Conservation (phyloP, 2,888 invertebrate species). For the Epirrhoe alternata region DNA sequence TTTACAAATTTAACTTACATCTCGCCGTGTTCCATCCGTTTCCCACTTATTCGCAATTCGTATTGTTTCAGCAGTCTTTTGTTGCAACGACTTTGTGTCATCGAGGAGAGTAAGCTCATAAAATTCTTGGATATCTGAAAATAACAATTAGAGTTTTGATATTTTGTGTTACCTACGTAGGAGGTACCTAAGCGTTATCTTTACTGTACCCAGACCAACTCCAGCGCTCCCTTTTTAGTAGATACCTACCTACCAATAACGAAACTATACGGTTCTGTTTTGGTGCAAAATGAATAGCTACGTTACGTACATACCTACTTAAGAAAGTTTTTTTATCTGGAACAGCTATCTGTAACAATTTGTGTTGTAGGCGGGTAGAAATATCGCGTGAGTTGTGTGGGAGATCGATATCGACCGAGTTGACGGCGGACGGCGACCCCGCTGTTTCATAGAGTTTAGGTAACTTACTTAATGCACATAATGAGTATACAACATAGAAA, state of each 20-base stretch:
- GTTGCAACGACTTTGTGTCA: conserved; percentile 97
- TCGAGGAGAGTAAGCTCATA: conserved; percentile 98
- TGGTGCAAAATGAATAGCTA: conserved; percentile 18
- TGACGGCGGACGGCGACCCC: conserved; percentile 61
- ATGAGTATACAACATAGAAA: conserved; percentile 1
- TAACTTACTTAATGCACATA: conserved; percentile 15
- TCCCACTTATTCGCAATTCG: conserved; percentile 98
- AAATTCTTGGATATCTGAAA: conserved; percentile 98
- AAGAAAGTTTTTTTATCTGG: conserved; percentile 43
- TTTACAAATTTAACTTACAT: conserved; percentile 59
- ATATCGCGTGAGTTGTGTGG: conserved; percentile 63
- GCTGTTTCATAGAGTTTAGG: conserved; percentile 22
- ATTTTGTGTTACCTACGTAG: too few relatives aligned
- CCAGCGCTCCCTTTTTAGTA: not conserved
- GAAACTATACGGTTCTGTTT: conserved; percentile 5
- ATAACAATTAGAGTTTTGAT: not conserved
- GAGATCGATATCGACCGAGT: conserved; percentile 66
- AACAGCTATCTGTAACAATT: conserved; percentile 53
- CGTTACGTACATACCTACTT: conserved; percentile 19
- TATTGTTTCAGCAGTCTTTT: conserved; percentile 97
- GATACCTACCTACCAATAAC: too few relatives aligned
- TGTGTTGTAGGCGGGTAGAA: conserved; percentile 50
- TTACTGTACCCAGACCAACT: not conserved
- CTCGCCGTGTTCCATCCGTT: conserved; percentile 79
- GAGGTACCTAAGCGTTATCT: not conserved